Evolutionary conservation across 2,888 invertebrate species (phyloP).

Genomic region (Lepetodrilus schrolli): DNA sequence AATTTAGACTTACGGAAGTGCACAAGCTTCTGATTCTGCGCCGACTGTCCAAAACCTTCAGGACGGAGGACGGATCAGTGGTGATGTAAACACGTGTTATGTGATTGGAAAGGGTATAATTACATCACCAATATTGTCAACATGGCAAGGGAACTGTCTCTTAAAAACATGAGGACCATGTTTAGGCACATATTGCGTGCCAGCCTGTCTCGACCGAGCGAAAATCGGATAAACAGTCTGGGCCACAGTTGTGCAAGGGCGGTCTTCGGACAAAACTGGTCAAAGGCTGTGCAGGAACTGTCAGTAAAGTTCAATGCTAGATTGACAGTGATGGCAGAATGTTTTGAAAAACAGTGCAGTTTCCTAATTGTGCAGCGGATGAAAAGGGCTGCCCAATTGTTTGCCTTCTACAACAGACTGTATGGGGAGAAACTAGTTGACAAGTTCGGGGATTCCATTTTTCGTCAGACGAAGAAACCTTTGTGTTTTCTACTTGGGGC

Average conservation of each 20-base stretch:
- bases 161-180: background rate
- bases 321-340: slow-evolving; percentile 40
- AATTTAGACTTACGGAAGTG: background rate
- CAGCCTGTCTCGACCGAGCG: background rate
- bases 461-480: slow-evolving; percentile 32
- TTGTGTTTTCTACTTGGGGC: slow-evolving; percentile 57
- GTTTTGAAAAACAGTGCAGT: slow-evolving; percentile 63
- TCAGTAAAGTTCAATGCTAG: slow-evolving; percentile 41
- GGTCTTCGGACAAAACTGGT: slow-evolving; percentile 26
- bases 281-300: background rate
- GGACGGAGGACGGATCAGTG: background rate
- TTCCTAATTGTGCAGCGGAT: slow-evolving; percentile 63
- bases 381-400: slow-evolving; percentile 58
- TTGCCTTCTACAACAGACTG: slow-evolving; percentile 58
- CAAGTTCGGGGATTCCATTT: slow-evolving; percentile 41
- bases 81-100: background rate
- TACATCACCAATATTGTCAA: background rate
- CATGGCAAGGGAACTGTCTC: background rate
- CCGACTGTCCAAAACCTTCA: too few species aligned
- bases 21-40: background rate
- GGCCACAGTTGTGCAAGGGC: slow-evolving; percentile 17
- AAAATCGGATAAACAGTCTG: background rate
- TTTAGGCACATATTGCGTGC: background rate
- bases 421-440: slow-evolving; percentile 62
- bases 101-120: background rate